A percentile compares a stretch with the other conserved stretches of the same genome.
phyloP scores from a whole-genome alignment of 1,140 invertebrate species.

The Hesperophylax magnus region DNA sequence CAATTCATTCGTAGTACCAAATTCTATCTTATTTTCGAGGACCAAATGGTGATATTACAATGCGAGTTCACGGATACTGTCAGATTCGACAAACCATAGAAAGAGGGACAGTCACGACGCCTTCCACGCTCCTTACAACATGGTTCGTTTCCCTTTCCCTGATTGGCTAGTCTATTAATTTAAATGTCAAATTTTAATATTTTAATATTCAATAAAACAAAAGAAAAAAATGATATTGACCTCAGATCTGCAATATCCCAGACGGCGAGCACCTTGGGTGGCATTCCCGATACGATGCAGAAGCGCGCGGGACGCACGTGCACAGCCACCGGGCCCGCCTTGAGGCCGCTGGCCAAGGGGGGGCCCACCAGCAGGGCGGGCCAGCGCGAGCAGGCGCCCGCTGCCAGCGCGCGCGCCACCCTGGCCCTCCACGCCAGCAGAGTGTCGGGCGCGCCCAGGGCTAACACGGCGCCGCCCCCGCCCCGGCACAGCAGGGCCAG shows the following conservation, averaged over 20 bases:
- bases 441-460: constrained; percentile 88
- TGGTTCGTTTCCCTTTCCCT: too few species aligned
- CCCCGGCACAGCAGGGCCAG: constrained; percentile 88
- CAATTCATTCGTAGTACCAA: too few species aligned
- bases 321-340: constrained; percentile 78
- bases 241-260: constrained; percentile 81
- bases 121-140: too few species aligned
- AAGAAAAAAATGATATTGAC: constrained; percentile 57
- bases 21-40: too few species aligned
- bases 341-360: constrained; percentile 78
- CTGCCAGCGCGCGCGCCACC: constrained; percentile 89
- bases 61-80: too few species aligned
- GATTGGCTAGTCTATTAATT: too few species aligned
- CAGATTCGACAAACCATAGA: too few species aligned
- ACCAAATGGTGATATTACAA: too few species aligned
- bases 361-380: constrained; percentile 81
- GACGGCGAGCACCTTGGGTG: constrained; percentile 77
- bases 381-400: constrained; percentile 90
- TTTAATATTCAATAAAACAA: too few species aligned
- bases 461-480: constrained; percentile 86
- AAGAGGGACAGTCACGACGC: too few species aligned
- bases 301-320: constrained; percentile 80
- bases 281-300: constrained; percentile 81
- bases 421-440: constrained; percentile 91
- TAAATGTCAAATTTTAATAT: too few species aligned